Evolutionary conservation across 2,113 vertebrate genomes (phyloP).

Genomic region (Poecile atricapillus): DNA sequence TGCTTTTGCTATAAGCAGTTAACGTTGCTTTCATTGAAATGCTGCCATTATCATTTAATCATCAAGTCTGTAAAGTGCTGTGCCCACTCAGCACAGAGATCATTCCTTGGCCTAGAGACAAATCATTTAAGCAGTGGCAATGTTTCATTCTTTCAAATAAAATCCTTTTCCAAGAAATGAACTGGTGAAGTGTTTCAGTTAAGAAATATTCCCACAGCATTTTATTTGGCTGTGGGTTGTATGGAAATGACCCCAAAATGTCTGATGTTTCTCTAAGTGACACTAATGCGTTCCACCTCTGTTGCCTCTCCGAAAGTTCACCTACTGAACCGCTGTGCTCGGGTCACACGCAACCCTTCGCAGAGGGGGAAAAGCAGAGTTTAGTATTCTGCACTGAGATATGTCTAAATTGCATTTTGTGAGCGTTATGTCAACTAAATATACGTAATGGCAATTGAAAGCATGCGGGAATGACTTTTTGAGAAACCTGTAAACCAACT

Average conservation of each 20-base stretch:
- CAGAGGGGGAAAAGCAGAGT: neutral
- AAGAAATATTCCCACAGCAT: neutral
- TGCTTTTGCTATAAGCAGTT: neutral
- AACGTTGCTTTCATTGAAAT: neutral
- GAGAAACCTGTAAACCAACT: neutral
- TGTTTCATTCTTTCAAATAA: constrained; percentile 17
- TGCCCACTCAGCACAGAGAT: neutral
- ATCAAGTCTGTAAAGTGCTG: neutral
- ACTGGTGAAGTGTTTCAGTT: neutral
- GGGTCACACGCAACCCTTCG: neutral
- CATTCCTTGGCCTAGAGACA: constrained; percentile 15
- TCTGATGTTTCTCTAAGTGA: neutral
- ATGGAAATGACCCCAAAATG: neutral
- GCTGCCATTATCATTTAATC: constrained; percentile 23
- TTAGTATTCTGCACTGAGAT: neutral
- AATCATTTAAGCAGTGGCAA: neutral
- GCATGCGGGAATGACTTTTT: neutral
- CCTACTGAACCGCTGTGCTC: neutral
- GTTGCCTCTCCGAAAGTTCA: neutral
- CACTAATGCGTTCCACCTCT: neutral
- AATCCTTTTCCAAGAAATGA: neutral
- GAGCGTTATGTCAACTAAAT: neutral
- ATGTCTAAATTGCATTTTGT: neutral
- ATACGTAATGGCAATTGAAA: neutral
- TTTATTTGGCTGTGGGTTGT: neutral